Evolutionary conservation across 2,797 vertebrate genomes (phyloP).

Genomic region (Pseudotriccus pelzelni): DNA sequence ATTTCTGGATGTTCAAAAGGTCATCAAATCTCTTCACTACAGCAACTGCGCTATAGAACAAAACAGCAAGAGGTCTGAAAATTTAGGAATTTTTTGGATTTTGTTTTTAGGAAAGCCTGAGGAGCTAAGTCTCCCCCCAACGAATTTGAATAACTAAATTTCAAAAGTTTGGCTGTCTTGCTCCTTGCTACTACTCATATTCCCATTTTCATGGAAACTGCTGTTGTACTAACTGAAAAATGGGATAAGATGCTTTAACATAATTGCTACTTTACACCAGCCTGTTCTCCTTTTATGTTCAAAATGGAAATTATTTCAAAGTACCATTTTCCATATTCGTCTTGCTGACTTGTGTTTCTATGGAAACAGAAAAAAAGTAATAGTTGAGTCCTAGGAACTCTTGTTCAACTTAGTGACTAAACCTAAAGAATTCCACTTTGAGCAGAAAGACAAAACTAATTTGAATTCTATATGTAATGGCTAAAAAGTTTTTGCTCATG

Average conservation of each 20-base stretch:
- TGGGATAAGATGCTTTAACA: neutral
- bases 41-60: neutral
- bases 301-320: slow-evolving; percentile 53
- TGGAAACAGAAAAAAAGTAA: slow-evolving; percentile 41
- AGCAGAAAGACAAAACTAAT: neutral
- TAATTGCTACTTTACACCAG: slow-evolving; percentile 13
- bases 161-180: neutral
- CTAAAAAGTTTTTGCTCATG: neutral
- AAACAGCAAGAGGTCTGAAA: neutral
- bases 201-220: neutral
- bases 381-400: neutral
- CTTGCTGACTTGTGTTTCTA: slow-evolving; percentile 34
- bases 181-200: neutral
- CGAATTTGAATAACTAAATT: neutral
- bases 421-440: neutral
- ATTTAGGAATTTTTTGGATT: neutral
- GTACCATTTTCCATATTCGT: slow-evolving; percentile 20
- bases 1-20: neutral
- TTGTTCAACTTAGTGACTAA: neutral
- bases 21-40: neutral
- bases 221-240: slow-evolving; percentile 1
- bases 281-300: slow-evolving; percentile 27
- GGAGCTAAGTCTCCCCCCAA: neutral
- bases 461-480: neutral
- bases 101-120: neutral